phyloP scores from a whole-genome alignment of 2,797 vertebrate species.

The Crypturellus tataupa region DNA sequence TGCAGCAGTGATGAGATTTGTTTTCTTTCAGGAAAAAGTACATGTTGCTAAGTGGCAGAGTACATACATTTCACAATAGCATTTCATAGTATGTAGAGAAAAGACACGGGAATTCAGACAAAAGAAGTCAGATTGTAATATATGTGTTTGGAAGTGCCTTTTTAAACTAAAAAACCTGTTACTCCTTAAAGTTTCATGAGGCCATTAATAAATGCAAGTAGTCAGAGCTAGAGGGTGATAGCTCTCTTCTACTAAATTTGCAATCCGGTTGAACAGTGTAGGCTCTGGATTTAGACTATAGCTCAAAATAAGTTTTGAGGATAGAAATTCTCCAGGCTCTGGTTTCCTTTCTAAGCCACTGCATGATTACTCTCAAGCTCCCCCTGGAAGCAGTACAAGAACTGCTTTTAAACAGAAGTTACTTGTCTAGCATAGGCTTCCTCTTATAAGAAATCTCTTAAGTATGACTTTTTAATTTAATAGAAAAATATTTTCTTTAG shows the following conservation, averaged over 20 bases:
- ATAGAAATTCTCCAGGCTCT: slow-evolving; percentile 12
- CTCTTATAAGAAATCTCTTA: slow-evolving; percentile 25
- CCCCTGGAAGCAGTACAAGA: slow-evolving; percentile 50
- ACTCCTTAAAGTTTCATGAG: neutral
- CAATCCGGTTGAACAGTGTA: neutral
- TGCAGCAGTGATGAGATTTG: neutral
- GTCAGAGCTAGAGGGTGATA: neutral
- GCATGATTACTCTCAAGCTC: neutral
- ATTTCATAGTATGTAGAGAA: neutral
- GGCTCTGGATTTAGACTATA: slow-evolving; percentile 47
- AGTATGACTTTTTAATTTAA: neutral
- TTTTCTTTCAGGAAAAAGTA: neutral
- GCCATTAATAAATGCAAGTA: neutral
- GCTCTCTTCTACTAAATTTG: neutral
- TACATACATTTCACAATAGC: neutral
- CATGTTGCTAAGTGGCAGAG: neutral
- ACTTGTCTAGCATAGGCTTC: slow-evolving; percentile 45
- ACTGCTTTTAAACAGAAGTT: slow-evolving; percentile 49
- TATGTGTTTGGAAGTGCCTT: neutral
- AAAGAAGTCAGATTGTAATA: neutral
- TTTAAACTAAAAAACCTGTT: neutral
- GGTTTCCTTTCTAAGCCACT: slow-evolving; percentile 43
- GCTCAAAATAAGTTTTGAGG: slow-evolving; percentile 54
- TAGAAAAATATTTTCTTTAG: slow-evolving; percentile 39
- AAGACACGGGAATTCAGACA: neutral